Evolutionary conservation across 2,888 invertebrate species (phyloP).

Genomic region (Lobophora halterata): DNA sequence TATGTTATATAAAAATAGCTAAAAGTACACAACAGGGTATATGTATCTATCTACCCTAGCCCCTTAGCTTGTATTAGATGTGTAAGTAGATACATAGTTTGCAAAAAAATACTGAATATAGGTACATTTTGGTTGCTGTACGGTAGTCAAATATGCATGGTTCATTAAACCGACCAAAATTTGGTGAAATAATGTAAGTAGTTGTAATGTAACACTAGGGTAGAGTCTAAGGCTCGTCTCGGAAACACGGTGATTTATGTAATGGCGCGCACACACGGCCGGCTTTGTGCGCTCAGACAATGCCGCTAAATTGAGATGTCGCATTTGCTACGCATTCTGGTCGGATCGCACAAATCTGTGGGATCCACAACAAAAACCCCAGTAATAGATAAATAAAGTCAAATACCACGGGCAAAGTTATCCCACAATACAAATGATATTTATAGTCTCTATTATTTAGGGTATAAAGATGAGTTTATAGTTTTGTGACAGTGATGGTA

Average conservation of each 20-base stretch:
- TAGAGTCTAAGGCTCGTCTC: conserved; percentile 18
- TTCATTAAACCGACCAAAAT: no score
- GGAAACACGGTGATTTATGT: conserved; percentile 34
- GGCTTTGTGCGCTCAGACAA: conserved; percentile 50
- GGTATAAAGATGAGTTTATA: conserved; percentile 12
- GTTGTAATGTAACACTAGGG: conserved; percentile 16
- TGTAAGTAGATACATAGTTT: no score
- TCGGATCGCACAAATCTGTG: conserved; percentile 44
- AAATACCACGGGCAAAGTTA: conserved; percentile 45
- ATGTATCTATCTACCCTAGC: no score
- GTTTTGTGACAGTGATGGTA: background rate
- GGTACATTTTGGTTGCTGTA: no score
- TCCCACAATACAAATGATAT: background rate
- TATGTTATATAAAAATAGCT: no score
- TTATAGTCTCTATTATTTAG: background rate
- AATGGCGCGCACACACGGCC: conserved; percentile 36
- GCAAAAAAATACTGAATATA: no score
- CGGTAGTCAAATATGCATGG: no score
- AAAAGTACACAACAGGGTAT: no score
- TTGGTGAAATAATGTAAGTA: no score
- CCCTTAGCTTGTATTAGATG: no score
- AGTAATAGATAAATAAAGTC: conserved; percentile 65
- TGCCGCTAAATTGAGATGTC: conserved; percentile 71
- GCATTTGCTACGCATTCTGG: conserved; percentile 62
- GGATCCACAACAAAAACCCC: conserved; percentile 54